Evolutionary conservation across 2,888 invertebrate genomes (phyloP).

Genomic region (Yponomeuta evonymella): DNA sequence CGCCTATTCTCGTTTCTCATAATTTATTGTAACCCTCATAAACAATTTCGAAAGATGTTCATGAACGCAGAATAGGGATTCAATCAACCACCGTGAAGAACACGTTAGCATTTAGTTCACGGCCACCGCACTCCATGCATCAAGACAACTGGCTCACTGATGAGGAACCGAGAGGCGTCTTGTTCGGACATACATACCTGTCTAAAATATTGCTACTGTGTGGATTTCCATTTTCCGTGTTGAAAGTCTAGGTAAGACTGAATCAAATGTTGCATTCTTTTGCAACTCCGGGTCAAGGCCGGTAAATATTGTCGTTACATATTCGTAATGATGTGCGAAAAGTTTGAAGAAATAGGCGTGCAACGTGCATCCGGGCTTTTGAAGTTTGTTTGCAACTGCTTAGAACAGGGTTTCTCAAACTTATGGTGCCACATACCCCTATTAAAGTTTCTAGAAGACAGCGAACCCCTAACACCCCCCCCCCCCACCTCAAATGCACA

Average conservation of each 20-base stretch:
- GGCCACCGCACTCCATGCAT: conserved; percentile 33
- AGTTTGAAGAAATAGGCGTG: not conserved
- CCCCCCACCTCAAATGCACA: no score
- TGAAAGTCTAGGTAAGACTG: not conserved
- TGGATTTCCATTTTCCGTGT: not conserved
- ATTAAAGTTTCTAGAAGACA: no score
- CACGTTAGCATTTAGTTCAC: conserved; percentile 49
- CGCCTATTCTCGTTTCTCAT: no score
- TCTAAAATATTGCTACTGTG: not conserved
- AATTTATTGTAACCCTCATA: no score
- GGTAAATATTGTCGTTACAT: not conserved
- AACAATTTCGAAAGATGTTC: not conserved
- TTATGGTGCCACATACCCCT: no score
- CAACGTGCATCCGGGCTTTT: not conserved
- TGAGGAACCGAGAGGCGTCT: not conserved
- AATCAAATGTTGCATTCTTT: conserved; percentile 3
- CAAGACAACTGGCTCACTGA: not conserved
- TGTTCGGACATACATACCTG: not conserved
- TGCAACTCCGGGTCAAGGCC: conserved; percentile 12
- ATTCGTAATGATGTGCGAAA: not conserved
- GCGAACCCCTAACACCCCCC: no score
- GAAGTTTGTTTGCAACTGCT: not conserved
- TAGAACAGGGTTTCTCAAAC: no score
- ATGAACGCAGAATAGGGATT: conserved; percentile 21
- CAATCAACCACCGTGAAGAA: conserved; percentile 54